Base-by-base conservation (phyloP, 1,140 invertebrate species). In the Trichonephila inaurata region DNA sequence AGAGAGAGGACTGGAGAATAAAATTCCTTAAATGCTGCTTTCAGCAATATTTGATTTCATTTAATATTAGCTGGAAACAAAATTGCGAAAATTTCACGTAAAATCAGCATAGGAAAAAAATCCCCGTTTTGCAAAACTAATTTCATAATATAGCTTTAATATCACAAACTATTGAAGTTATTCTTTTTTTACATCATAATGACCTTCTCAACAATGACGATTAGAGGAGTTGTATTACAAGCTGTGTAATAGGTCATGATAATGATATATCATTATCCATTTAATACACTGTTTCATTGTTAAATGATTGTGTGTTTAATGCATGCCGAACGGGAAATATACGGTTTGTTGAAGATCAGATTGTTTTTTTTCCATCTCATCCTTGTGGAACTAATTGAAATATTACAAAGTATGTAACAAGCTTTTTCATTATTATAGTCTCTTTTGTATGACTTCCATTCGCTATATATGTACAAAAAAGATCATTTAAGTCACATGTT, bases 251-350 rank as follows among this genome's bases (percentile, higher is more conserved):
- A 69, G 62, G n/a, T 51, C 69, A 40, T 81, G n/a, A 81, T 90
- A 90, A 90, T 90, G 89, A 90, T 40, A 90, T 90, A 81, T 90
- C 66, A 90, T 90, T 90, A 90, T 66, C 51, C 51, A 77, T 77
- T 81, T 90, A 90, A 81, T 81, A 69, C 33, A 90, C 24, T 33
- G 51, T 66, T 81, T 60, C 58, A 81, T 90, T 90, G 66, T 81
- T 90, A 90, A 90, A 58, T 90, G 69, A 90, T 90, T 90, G 69
- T 77, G 28, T 61, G 66, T 81, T 89, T 90, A 61, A 81, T 81
- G 60, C n/a, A 64, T 33, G n/a, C 18, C 24, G 72, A 58, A 19
- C 44, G 89, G 89, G 69, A 90, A 81, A 24, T 90, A 89, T 51
- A 51, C n/a, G 87, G 87, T 89, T 72, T 18, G 28, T 21, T 24